Conservation (phyloP, 2,888 invertebrate species). For the Nemapogon koenigi region DNA sequence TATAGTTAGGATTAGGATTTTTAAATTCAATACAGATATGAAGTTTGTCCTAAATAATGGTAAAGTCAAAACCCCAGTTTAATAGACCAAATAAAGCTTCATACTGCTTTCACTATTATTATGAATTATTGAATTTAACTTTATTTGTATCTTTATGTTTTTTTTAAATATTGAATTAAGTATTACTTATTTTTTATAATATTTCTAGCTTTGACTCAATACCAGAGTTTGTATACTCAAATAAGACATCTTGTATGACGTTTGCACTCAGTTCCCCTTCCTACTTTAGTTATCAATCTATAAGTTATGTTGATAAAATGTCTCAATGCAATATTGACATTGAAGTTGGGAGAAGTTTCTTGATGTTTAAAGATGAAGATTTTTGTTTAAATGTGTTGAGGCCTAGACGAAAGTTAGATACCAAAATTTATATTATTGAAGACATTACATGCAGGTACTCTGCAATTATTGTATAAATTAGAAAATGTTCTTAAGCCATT, state of each 20-base stretch:
- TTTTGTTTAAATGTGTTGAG: conserved; percentile 26
- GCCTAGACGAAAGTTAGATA: conserved; percentile 26
- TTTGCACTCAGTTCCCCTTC: conserved; percentile 21
- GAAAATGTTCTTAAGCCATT: too few species aligned
- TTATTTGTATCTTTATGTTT: too few species aligned
- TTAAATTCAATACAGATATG: too few species aligned
- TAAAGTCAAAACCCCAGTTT: too few species aligned
- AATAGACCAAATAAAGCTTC: too few species aligned
- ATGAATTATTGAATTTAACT: too few species aligned
- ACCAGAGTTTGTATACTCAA: conserved; percentile 26
- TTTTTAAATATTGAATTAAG: too few species aligned
- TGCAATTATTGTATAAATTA: too few species aligned
- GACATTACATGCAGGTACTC: conserved; percentile 44
- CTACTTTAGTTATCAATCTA: conserved; percentile 14
- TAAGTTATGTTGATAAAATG: conserved; percentile 25
- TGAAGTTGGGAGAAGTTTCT: conserved; percentile 35
- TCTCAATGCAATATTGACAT: conserved; percentile 44
- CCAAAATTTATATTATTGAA: conserved; percentile 42
- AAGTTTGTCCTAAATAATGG: too few species aligned
- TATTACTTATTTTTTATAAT: too few species aligned
- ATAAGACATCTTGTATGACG: conserved; percentile 24
- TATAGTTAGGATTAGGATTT: too few species aligned
- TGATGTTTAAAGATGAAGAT: conserved; percentile 40
- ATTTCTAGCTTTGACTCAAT: conserved; percentile 32
- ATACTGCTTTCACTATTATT: too few species aligned